Percentiles rank a stretch among this genome's conserved stretches.
phyloP scores from a whole-genome alignment of 2,797 vertebrate species.

The Apogon talboti region DNA sequence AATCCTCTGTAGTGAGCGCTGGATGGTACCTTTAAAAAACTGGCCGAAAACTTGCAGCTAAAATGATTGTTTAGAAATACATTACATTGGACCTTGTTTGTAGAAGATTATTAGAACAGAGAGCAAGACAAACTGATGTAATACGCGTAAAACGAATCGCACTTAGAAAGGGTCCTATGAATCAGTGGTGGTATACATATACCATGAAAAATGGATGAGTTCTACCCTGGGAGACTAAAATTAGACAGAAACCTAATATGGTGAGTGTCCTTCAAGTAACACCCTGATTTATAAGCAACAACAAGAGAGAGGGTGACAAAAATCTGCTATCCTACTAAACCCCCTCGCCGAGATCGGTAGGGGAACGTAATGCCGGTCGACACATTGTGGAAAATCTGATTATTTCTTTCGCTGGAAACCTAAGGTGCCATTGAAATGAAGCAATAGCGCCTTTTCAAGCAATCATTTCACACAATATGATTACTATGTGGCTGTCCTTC shows the following conservation, averaged over 20 bases:
- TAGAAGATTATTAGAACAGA: conserved; percentile 32
- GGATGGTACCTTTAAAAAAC: conserved; percentile 1
- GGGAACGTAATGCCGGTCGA: conserved; percentile 26
- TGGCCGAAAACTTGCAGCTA: conserved; percentile 4
- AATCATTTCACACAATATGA: conserved; percentile 30
- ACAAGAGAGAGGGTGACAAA: conserved; percentile 40
- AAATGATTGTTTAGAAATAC: conserved; percentile 17
- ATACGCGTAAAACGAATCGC: conserved; percentile 43
- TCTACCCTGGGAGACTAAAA: conserved; percentile 75
- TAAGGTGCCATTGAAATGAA: conserved; percentile 54
- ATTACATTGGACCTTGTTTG: conserved; percentile 35
- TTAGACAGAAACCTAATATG: conserved; percentile 78
- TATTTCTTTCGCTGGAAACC: conserved; percentile 51
- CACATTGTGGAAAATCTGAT: conserved; percentile 50
- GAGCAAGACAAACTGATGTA: conserved; percentile 4
- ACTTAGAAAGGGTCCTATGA: conserved; percentile 43
- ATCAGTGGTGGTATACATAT: conserved; percentile 58
- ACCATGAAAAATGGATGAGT: conserved; percentile 82
- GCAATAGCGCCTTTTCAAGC: conserved; percentile 36
- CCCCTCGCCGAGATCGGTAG: conserved; percentile 26
- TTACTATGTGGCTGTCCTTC: conserved; percentile 52
- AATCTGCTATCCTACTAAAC: conserved; percentile 23
- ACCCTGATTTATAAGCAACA: conserved; percentile 67
- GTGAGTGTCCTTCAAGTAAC: conserved; percentile 77
- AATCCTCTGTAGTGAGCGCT: conserved; percentile 27